Percentiles rank a stretch among this genome's conserved stretches.
These are phyloP conservation scores for Lipophrys pholis DNA, from an alignment of 2,113 vertebrate species.

Conservation along the genomic window DNA sequence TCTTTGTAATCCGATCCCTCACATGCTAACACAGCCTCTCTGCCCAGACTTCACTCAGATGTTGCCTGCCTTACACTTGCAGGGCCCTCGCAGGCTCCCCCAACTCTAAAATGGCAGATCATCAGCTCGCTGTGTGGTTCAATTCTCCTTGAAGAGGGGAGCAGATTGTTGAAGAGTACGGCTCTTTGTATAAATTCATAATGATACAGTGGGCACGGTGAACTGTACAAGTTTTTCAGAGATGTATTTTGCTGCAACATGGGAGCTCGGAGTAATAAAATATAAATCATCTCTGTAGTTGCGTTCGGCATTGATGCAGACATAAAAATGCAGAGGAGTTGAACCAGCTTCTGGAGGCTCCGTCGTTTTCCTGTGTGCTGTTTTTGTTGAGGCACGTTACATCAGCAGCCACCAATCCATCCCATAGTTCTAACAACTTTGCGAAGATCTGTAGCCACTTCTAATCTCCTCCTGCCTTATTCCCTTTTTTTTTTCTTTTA, in stretches of 20 bases:
- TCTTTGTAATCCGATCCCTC: constrained; percentile 78
- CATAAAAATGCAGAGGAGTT: constrained; percentile 47
- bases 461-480: constrained; percentile 60
- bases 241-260: constrained; percentile 39
- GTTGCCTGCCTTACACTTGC: constrained; percentile 65
- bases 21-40: constrained; percentile 59
- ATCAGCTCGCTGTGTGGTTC: constrained; percentile 50
- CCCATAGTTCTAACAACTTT: constrained; percentile 59
- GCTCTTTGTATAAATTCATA: constrained; percentile 61
- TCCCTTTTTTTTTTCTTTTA: constrained; percentile 17
- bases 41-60: constrained; percentile 82
- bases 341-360: constrained; percentile 44
- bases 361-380: constrained; percentile 52
- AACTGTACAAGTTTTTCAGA: constrained; percentile 44
- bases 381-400: constrained; percentile 61
- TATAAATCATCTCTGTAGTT: constrained; percentile 37
- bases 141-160: constrained; percentile 50
- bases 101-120: constrained; percentile 70
- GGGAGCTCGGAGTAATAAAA: constrained; percentile 32
- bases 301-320: constrained; percentile 40
- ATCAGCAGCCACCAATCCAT: constrained; percentile 67
- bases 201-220: constrained; percentile 40
- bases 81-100: constrained; percentile 61
- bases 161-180: constrained; percentile 47
- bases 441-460: constrained; percentile 64